Evolutionary conservation across 2,888 invertebrate genomes (phyloP).

Genomic region (Carcina quercana): DNA sequence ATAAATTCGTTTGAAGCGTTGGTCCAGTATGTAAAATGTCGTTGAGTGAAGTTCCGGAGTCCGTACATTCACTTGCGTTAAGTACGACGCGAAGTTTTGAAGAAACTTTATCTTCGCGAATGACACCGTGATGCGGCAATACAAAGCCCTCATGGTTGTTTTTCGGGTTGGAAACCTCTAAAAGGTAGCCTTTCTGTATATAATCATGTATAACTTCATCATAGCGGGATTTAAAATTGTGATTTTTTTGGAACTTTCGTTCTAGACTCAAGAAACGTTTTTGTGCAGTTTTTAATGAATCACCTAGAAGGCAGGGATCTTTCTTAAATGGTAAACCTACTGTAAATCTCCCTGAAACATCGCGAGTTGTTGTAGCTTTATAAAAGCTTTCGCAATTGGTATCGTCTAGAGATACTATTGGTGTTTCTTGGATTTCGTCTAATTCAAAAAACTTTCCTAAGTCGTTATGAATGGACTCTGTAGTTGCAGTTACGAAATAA

Average conservation of each 20-base stretch:
- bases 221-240: slow-evolving; percentile 3
- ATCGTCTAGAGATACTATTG: slow-evolving; percentile 7
- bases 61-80: background rate
- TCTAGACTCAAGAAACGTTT: slow-evolving; percentile 8
- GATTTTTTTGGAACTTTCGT: slow-evolving; percentile 2
- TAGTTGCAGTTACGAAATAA: background rate
- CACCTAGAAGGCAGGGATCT: slow-evolving; percentile 7
- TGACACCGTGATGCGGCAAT: slow-evolving; percentile 1
- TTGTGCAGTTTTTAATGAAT: slow-evolving; percentile 4
- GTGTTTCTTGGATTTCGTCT: slow-evolving; percentile 1
- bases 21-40: slow-evolving; percentile 3
- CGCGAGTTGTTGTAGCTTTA: background rate
- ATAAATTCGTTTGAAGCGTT: slow-evolving; percentile 2
- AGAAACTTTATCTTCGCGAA: background rate
- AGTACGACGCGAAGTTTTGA: background rate
- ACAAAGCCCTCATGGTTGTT: background rate
- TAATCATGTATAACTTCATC: slow-evolving; percentile 7
- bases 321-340: slow-evolving; percentile 7
- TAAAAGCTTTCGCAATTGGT: slow-evolving; percentile 5
- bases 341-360: slow-evolving; percentile 2
- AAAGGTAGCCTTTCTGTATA: slow-evolving; percentile 5
- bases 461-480: background rate
- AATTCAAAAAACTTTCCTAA: slow-evolving; percentile 6
- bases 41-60: background rate
- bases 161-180: background rate